Evolutionary conservation across 2,113 vertebrate genomes (phyloP).

Genomic region (Pogona vitticeps): DNA sequence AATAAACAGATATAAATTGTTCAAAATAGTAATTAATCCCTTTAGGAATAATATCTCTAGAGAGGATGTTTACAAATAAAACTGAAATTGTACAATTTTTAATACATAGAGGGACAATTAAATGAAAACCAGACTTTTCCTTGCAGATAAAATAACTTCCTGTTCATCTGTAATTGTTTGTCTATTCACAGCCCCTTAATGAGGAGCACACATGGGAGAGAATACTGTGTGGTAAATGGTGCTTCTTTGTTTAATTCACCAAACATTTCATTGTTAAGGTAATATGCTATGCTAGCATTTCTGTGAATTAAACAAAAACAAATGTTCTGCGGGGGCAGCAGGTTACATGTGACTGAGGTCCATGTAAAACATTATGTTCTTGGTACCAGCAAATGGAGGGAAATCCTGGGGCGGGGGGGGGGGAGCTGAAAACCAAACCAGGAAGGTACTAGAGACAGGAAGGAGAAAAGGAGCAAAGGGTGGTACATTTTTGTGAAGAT

Average conservation of each 20-base stretch:
- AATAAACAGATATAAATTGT: not conserved
- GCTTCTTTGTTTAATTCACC: constrained; percentile 6
- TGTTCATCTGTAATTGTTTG: not conserved
- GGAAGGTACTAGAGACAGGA: not conserved
- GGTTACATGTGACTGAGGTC: not conserved
- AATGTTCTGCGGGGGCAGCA: not conserved
- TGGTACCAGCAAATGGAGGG: not conserved
- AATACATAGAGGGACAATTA: not conserved
- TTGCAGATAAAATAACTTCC: not conserved
- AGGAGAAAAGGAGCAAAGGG: not conserved
- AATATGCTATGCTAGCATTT: not conserved
- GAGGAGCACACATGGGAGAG: not conserved
- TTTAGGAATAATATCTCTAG: not conserved
- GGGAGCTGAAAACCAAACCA: not conserved
- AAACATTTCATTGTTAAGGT: not conserved
- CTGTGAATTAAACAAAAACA: not conserved
- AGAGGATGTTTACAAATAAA: constrained; percentile 16
- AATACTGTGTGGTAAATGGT: not conserved
- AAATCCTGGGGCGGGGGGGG: too few species aligned
- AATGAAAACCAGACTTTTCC: not conserved
- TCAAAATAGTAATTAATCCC: not conserved
- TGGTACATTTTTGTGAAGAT: not conserved
- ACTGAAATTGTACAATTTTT: not conserved
- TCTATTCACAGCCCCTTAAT: constrained; percentile 2
- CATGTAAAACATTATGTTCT: not conserved